Evolutionary conservation across 2,797 vertebrate genomes (phyloP).

Genomic region (Acanthopagrus latus): DNA sequence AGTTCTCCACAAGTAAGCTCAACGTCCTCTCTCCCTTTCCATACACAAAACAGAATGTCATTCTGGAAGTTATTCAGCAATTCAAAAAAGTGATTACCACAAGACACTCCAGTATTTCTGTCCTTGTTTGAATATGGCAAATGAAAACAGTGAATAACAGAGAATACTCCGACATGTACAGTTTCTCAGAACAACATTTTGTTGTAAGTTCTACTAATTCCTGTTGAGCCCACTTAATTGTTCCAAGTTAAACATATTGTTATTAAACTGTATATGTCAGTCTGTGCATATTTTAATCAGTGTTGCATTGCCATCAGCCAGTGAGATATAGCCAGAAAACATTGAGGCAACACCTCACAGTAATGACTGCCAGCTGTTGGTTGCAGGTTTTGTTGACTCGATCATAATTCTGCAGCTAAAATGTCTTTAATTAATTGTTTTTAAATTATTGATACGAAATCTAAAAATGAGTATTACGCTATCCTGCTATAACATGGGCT

Average conservation of each 20-base stretch:
- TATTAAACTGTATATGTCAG: background rate
- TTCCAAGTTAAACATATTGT: background rate
- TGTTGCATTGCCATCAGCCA: background rate
- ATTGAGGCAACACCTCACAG: background rate
- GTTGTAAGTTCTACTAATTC: background rate
- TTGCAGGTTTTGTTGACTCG: background rate
- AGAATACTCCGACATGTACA: background rate
- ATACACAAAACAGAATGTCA: constrained; percentile 16
- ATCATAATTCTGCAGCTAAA: background rate
- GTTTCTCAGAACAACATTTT: too few relatives aligned
- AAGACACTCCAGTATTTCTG: background rate
- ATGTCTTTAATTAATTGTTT: background rate
- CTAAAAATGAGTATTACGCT: background rate
- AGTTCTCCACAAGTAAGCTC: constrained; percentile 93
- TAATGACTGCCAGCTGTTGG: constrained; percentile 2
- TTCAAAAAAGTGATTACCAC: background rate
- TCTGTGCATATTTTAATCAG: background rate
- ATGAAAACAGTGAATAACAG: background rate
- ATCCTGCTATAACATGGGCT: background rate
- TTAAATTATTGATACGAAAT: constrained; percentile 1
- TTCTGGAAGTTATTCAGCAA: background rate
- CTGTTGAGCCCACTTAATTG: background rate
- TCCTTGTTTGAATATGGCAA: background rate
- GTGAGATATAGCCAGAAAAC: background rate
- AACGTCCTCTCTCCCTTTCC: constrained; percentile 87